Percentiles rank a stretch among this genome's conserved stretches.
Evolutionary conservation across 2,113 vertebrate species (phyloP).

Genomic region (Boleophthalmus pectinirostris): DNA sequence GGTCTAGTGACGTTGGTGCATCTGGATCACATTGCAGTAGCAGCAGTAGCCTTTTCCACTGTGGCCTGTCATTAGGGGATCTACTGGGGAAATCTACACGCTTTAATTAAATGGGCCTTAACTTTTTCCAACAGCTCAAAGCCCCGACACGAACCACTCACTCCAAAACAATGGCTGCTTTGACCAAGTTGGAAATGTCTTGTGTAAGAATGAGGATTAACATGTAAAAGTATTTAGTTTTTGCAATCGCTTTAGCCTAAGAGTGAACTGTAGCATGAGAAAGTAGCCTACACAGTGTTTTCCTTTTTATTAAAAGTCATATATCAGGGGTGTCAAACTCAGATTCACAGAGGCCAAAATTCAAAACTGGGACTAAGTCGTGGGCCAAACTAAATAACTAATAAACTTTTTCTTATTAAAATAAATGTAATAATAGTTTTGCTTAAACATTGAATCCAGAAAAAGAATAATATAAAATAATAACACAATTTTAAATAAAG

Average conservation of each 20-base stretch:
- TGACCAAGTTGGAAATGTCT: not conserved
- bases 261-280: not conserved
- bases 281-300: not conserved
- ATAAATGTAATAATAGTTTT: too few relatives aligned
- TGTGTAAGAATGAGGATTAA: not conserved
- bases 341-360: too few relatives aligned
- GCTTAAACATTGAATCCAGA: too few relatives aligned
- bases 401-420: too few relatives aligned
- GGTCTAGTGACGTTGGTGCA: not conserved
- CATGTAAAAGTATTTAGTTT: not conserved
- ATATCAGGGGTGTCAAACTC: too few relatives aligned
- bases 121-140: conserved; percentile 21
- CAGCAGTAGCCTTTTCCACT: conserved; percentile 26
- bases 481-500: too few relatives aligned
- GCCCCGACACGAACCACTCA: conserved; percentile 8
- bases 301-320: too few relatives aligned
- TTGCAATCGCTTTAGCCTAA: not conserved
- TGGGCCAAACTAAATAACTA: too few relatives aligned
- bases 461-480: too few relatives aligned
- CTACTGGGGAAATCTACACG: conserved; percentile 26
- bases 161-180: conserved; percentile 14
- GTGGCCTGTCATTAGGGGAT: conserved; percentile 52
- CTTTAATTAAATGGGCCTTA: conserved; percentile 25
- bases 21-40: conserved; percentile 38
- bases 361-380: too few relatives aligned